Conservation (phyloP, 2,113 vertebrate genomes). For the Hydrochoerus hydrochaeris region DNA sequence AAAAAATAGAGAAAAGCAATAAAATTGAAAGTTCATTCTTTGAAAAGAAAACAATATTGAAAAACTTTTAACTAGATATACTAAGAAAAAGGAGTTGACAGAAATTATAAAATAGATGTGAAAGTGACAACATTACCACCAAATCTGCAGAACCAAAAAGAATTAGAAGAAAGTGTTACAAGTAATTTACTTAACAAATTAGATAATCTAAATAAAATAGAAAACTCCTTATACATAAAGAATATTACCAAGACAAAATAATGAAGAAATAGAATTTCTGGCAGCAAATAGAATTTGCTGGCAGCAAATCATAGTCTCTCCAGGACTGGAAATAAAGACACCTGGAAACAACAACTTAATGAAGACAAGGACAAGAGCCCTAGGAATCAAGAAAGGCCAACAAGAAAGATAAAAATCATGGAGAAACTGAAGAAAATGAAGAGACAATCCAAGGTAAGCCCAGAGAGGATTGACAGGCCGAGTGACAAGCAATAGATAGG, state of each 20-base stretch:
- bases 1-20: background rate
- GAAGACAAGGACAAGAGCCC: background rate
- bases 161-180: background rate
- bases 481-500: background rate
- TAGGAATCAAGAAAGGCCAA: background rate
- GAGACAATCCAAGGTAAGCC: background rate
- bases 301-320: background rate
- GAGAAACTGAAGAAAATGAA: background rate
- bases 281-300: background rate
- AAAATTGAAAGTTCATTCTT: background rate
- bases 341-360: background rate
- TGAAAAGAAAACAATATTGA: background rate
- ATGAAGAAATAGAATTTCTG: background rate
- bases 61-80: background rate
- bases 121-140: background rate
- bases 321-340: background rate
- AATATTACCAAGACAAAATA: background rate
- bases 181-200: background rate
- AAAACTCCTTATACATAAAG: background rate
- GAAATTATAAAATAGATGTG: background rate
- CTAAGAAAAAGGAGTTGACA: background rate
- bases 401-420: background rate
- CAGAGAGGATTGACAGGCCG: background rate
- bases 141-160: background rate
- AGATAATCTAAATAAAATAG: background rate